These are phyloP conservation scores for Drosophila sulfurigaster DNA, from an alignment of 1,140 invertebrate species.

Conservation along the genomic window DNA sequence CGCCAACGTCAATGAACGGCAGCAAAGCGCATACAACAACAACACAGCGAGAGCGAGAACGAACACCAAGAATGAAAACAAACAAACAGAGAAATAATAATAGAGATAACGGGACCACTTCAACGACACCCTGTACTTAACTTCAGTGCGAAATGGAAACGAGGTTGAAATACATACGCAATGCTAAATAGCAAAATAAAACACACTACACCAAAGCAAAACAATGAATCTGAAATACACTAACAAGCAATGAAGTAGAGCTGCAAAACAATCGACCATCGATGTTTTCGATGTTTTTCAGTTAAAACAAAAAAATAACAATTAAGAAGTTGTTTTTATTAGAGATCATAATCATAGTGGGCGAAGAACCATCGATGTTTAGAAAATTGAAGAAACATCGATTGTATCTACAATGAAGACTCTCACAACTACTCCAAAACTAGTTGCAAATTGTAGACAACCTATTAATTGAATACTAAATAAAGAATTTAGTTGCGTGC, in stretches of 20 bases:
- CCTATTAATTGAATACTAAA: background rate
- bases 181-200: conserved; percentile 20
- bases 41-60: background rate
- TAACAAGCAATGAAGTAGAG: background rate
- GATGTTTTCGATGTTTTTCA: no score
- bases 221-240: conserved; percentile 18
- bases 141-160: conserved; percentile 37
- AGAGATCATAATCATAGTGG: no score
- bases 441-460: no score
- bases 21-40: conserved; percentile 8
- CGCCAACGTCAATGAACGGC: conserved; percentile 6
- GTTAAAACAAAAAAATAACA: no score
- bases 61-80: conserved; percentile 38
- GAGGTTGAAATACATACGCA: conserved; percentile 22
- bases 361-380: no score
- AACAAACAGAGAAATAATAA: conserved; percentile 33
- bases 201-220: background rate
- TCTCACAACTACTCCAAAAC: no score
- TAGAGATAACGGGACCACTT: conserved; percentile 44
- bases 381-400: no score
- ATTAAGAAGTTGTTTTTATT: no score
- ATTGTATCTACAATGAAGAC: no score
- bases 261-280: no score
- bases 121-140: conserved; percentile 27
- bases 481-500: no score